These are phyloP conservation scores for Todiramphus chloris DNA, from an alignment of 2,113 vertebrate genomes.

Conservation along the genomic window DNA sequence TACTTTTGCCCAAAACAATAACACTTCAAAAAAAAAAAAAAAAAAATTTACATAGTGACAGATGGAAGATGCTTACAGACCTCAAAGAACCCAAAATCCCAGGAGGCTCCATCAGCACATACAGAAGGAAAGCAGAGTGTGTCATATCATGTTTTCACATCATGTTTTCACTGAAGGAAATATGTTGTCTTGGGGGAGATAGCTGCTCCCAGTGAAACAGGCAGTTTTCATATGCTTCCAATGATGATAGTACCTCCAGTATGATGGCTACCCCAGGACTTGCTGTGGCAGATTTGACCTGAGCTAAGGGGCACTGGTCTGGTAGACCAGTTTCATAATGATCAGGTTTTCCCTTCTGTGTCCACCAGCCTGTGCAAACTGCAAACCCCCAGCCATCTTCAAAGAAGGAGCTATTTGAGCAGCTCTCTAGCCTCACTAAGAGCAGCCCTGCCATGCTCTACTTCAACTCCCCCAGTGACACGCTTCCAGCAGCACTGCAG, in stretches of 20 bases:
- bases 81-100: background rate
- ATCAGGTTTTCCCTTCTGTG: background rate
- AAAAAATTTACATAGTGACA: background rate
- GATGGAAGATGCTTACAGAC: background rate
- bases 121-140: background rate
- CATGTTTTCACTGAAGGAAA: background rate
- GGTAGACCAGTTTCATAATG: background rate
- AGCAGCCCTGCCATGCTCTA: background rate
- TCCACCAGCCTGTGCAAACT: background rate
- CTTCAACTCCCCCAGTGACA: background rate
- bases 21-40: background rate
- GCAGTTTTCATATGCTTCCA: background rate
- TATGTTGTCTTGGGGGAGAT: accelerated
- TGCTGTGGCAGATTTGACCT: background rate
- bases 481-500: background rate
- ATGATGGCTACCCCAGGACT: background rate
- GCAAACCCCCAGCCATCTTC: background rate
- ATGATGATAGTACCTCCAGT: accelerated
- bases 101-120: accelerated
- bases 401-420: background rate
- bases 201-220: background rate
- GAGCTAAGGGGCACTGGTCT: background rate
- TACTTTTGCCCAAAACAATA: background rate
- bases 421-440: background rate
- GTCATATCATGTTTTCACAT: background rate